Base-by-base conservation (phyloP, 23 tunicate species). In the Aplidium turbinatum region DNA sequence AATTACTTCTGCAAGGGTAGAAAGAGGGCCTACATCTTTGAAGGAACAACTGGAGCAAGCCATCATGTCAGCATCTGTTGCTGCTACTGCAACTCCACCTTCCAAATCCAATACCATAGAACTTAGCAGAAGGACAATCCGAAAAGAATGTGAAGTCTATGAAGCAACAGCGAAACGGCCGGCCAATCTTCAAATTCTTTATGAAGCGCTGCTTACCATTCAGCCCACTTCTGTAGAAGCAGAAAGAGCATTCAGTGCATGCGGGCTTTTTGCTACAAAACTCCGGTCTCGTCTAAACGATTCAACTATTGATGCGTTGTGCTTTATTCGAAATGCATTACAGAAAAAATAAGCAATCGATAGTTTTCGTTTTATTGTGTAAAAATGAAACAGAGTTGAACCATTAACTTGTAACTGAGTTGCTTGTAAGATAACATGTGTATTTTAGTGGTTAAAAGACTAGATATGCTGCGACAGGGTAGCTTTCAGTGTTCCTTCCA, bases 221-320 rank as follows among this genome's bases (percentile, higher is more conserved):
- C 63, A 75, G 80, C 80, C 80, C 51, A 75, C 80, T 55, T 75
- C 85, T 54, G 76, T 79, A 52, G 85, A 79, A 79, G 85, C 85
- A 69, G 85, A 79, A 69, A 68, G 77, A 77, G 82, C 82, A 64
- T 57, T 75, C 31, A 50, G 76, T 79, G 85, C 67, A 79, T 56
- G 67, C 53, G 67, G 77, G 50, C 85, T 68, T 33, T 79, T 79
- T 68, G 85, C 31, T 31, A 68, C 76, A 31, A 63, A 79, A 75
- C 80, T 75, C 80, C 68, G 80, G 31, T 75, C 52, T 33, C 80
- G 80, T 57, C 68, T 75, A 58, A 48, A 75, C 1, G 52, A 75
- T 56, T 56, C 80, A 3, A 57, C 68, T 35, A 36, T 75, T 35
- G 80, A 75, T 75, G 80, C 80, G 16, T 75, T 75, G 53, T 75